These are phyloP conservation scores for Chironomus striatipennis DNA, from an alignment of 1,140 invertebrate species.

Conservation along the genomic window DNA sequence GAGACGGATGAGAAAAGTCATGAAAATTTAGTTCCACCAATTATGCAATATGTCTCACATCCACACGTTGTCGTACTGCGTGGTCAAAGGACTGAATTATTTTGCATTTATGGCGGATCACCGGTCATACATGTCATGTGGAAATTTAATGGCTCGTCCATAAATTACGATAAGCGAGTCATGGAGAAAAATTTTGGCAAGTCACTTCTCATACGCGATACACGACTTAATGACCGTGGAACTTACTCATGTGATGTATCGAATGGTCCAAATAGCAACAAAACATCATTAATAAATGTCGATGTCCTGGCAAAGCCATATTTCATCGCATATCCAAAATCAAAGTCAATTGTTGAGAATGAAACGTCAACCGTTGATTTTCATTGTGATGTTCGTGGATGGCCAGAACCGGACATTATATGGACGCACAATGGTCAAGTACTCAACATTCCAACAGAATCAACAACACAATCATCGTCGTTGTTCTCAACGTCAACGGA, in stretches of 20 bases:
- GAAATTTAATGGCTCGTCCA: background rate
- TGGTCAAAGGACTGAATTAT: background rate
- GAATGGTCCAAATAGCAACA: slow-evolving; percentile 71
- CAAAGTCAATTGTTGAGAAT: slow-evolving; percentile 84
- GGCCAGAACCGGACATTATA: slow-evolving; percentile 80
- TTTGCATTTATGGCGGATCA: slow-evolving; percentile 8
- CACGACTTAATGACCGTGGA: slow-evolving; percentile 65
- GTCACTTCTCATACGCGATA: background rate
- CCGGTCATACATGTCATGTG: background rate
- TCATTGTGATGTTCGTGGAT: slow-evolving; percentile 76
- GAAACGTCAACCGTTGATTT: slow-evolving; percentile 75
- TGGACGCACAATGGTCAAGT: slow-evolving; percentile 93
- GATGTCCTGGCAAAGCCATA: slow-evolving; percentile 79
- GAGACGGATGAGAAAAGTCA: too few relatives aligned
- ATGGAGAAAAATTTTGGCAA: background rate
- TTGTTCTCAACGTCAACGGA: too few relatives aligned
- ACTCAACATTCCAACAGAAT: slow-evolving; percentile 41
- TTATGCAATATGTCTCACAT: background rate
- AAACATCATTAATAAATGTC: slow-evolving; percentile 76
- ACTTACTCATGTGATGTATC: slow-evolving; percentile 86
- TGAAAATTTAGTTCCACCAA: background rate
- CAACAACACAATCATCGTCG: slow-evolving; percentile 49
- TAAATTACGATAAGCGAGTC: background rate
- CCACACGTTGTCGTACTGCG: background rate
- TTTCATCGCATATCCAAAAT: slow-evolving; percentile 85